phyloP scores from a whole-genome alignment of 1,140 invertebrate species.

The Epicauta chinensis region DNA sequence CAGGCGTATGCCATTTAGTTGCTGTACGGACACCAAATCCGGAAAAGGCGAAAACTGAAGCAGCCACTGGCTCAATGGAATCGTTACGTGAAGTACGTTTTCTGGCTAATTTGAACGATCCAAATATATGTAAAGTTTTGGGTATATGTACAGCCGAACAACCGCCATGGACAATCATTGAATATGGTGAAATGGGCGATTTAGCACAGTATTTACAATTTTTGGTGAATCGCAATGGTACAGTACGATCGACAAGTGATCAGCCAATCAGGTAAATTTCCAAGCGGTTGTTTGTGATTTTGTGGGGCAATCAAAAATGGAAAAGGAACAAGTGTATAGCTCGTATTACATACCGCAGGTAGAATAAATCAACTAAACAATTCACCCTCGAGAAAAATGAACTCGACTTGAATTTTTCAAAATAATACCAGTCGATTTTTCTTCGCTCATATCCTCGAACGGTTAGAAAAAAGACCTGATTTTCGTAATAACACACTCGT shows the following conservation, averaged over 20 bases:
- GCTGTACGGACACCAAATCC: conserved; percentile 44
- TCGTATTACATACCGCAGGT: no score
- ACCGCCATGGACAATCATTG: conserved; percentile 66
- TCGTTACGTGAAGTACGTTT: conserved; percentile 62
- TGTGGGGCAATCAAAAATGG: no score
- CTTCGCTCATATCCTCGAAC: no score
- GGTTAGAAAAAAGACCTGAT: no score
- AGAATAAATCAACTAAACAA: no score
- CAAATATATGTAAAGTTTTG: conserved; percentile 67
- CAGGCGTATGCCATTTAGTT: conserved; percentile 45
- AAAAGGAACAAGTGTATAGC: no score
- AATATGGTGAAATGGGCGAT: conserved; percentile 76
- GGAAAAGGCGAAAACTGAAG: conserved; percentile 36
- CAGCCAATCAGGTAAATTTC: conserved; percentile 35
- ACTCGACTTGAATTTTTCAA: no score
- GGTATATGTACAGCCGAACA: conserved; percentile 57
- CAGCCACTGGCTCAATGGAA: conserved; percentile 39
- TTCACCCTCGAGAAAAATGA: no score
- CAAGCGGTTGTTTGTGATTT: no score
- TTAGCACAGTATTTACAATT: conserved; percentile 66
- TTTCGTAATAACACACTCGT: no score
- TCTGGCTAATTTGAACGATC: conserved; percentile 64
- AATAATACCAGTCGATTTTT: no score
- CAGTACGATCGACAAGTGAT: conserved; percentile 29
- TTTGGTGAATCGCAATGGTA: conserved; percentile 38